phyloP scores from a whole-genome alignment of 2,797 vertebrate species.

The Novumbra hubbsi region DNA sequence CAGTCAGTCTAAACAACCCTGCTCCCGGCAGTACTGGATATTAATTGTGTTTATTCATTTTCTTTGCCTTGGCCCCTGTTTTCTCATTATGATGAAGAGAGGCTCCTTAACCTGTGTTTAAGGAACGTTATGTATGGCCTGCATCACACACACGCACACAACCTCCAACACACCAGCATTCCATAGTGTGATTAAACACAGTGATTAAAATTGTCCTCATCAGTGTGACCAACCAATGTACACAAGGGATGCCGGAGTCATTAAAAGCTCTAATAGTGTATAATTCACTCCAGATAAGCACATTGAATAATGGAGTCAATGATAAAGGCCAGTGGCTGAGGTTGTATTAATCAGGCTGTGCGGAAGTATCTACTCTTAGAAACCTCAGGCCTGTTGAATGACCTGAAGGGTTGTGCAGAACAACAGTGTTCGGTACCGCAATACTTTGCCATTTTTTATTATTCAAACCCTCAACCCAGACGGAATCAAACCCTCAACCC shows the following conservation, averaged over 20 bases:
- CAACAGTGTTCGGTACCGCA: neutral
- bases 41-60: conserved; percentile 70
- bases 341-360: conserved; percentile 65
- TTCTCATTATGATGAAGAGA: conserved; percentile 51
- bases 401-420: neutral
- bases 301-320: conserved; percentile 65
- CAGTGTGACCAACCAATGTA: conserved; percentile 54
- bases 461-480: too few species aligned
- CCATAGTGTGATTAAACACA: conserved; percentile 57
- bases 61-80: conserved; percentile 56
- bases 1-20: neutral
- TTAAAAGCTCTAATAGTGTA: conserved; percentile 77
- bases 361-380: conserved; percentile 1
- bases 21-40: conserved; percentile 42
- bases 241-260: conserved; percentile 74
- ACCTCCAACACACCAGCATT: conserved; percentile 51
- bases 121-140: conserved; percentile 44
- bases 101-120: conserved; percentile 58
- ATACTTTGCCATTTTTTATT: neutral
- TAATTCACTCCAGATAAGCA: conserved; percentile 78
- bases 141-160: conserved; percentile 9
- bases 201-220: conserved; percentile 75
- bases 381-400: neutral
- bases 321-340: conserved; percentile 63
- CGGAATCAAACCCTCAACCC: too few species aligned